phyloP scores from a whole-genome alignment of 1,140 invertebrate species.

The Dinothrombium tinctorium region DNA sequence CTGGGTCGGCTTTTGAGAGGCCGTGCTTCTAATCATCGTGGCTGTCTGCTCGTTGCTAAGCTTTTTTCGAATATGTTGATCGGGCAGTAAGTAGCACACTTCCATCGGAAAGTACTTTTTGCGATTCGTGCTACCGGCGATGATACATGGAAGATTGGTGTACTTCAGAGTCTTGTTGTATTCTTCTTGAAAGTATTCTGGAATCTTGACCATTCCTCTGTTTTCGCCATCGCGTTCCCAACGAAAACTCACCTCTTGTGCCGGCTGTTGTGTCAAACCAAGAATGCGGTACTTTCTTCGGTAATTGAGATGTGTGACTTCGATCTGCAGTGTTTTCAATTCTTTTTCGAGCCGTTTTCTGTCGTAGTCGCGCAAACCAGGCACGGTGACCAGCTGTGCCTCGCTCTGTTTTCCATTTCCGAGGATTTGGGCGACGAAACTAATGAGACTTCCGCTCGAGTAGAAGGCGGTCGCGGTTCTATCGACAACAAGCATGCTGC shows the following conservation, averaged over 20 bases:
- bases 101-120: conserved; percentile 19
- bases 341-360: not conserved
- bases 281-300: not conserved
- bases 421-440: not conserved
- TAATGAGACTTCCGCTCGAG: not conserved
- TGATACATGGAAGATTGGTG: conserved; percentile 19
- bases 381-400: not conserved
- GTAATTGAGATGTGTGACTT: not conserved
- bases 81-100: conserved; percentile 17
- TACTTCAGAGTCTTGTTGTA: conserved; percentile 15
- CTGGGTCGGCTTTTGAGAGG: conserved; percentile 1
- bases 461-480: conserved; percentile 5
- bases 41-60: conserved; percentile 11
- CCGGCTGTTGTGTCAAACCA: not conserved
- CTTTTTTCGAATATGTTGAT: conserved; percentile 16
- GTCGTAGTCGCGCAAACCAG: conserved; percentile 5
- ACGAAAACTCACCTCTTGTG: not conserved
- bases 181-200: conserved; percentile 17
- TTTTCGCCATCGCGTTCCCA: not conserved
- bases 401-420: no score
- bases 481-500: conserved; percentile 6
- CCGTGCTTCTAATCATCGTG: conserved; percentile 13
- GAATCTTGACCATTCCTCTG: conserved; percentile 9
- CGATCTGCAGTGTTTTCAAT: not conserved
- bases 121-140: conserved; percentile 14